Evolutionary conservation across 2,888 invertebrate species (phyloP).

Genomic region (Coenonympha glycerion): DNA sequence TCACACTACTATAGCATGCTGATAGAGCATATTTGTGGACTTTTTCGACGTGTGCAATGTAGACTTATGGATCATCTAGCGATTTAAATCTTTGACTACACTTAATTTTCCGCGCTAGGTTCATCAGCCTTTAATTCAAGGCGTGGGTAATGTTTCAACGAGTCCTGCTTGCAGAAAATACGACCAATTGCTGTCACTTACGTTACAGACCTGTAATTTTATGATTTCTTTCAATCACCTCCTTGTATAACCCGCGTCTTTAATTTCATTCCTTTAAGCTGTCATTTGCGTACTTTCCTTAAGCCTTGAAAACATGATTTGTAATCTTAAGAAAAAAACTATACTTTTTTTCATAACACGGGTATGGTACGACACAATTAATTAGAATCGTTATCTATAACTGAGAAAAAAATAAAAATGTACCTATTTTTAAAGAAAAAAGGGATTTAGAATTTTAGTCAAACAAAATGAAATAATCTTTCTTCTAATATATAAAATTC

Average conservation of each 20-base stretch:
- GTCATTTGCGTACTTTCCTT: conserved; percentile 5
- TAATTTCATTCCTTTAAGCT: conserved; percentile 21
- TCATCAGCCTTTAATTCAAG: conserved; percentile 45
- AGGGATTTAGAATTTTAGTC: too few species aligned
- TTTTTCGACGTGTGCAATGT: too few species aligned
- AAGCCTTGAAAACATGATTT: neutral
- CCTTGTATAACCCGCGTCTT: conserved; percentile 19
- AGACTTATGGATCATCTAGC: too few species aligned
- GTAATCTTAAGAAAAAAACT: neutral
- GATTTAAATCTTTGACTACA: too few species aligned
- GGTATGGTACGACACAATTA: neutral
- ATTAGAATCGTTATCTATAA: neutral
- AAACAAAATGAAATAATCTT: too few species aligned
- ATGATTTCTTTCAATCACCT: conserved; percentile 34
- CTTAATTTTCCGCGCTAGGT: conserved; percentile 42
- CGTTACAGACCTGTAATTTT: conserved; percentile 47
- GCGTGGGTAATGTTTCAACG: conserved; percentile 44
- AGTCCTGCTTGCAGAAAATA: conserved; percentile 39
- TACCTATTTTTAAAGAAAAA: too few species aligned
- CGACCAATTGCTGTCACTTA: conserved; percentile 47
- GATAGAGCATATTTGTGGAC: too few species aligned
- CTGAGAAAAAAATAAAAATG: too few species aligned
- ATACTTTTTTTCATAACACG: neutral
- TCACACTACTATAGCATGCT: too few species aligned
- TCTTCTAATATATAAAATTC: too few species aligned